Percentiles rank a stretch among this genome's conserved stretches.
phyloP scores from a whole-genome alignment of 1,140 invertebrate genomes.

The Drosophila persimilis region DNA sequence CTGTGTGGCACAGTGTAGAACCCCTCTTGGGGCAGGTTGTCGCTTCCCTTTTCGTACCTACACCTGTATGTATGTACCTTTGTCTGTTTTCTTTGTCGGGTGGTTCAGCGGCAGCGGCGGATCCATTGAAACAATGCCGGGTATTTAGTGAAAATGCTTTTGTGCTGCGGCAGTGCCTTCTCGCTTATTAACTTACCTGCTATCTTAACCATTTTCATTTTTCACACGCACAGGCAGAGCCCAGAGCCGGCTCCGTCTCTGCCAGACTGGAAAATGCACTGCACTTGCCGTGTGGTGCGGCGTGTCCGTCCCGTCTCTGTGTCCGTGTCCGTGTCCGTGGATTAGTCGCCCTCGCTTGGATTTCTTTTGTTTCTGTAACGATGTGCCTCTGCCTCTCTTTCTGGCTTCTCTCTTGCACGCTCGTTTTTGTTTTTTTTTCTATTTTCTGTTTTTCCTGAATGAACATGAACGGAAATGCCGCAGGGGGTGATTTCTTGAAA shows the following conservation, averaged over 20 bases:
- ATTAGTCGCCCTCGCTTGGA: conserved; percentile 56
- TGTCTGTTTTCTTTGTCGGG: conserved; percentile 16
- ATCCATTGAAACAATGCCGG: conserved; percentile 55
- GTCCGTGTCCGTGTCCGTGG: conserved; percentile 30
- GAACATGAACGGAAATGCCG: conserved; percentile 69
- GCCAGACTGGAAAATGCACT: conserved; percentile 66
- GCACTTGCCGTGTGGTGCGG: too few relatives aligned
- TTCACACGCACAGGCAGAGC: conserved; percentile 62
- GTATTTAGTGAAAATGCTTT: conserved; percentile 72
- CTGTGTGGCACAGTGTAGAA: conserved; percentile 13
- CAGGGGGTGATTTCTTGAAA: conserved; percentile 55
- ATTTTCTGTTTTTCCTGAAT: conserved; percentile 37
- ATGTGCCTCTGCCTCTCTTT: conserved; percentile 14
- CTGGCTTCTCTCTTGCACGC: too few relatives aligned
- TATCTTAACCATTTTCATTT: conserved; percentile 66
- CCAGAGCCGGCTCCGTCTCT: conserved; percentile 15
- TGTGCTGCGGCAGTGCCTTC: conserved; percentile 33
- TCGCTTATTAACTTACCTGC: conserved; percentile 77
- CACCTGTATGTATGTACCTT: neutral
- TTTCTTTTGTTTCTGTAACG: conserved; percentile 30
- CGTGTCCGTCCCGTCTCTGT: too few relatives aligned
- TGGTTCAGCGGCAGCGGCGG: conserved; percentile 28
- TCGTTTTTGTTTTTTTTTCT: neutral
- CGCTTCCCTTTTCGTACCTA: conserved; percentile 4
- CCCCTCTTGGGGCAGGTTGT: conserved; percentile 27